Base-by-base conservation (phyloP, 1,140 invertebrate genomes). In the Saccostrea cuccullata region DNA sequence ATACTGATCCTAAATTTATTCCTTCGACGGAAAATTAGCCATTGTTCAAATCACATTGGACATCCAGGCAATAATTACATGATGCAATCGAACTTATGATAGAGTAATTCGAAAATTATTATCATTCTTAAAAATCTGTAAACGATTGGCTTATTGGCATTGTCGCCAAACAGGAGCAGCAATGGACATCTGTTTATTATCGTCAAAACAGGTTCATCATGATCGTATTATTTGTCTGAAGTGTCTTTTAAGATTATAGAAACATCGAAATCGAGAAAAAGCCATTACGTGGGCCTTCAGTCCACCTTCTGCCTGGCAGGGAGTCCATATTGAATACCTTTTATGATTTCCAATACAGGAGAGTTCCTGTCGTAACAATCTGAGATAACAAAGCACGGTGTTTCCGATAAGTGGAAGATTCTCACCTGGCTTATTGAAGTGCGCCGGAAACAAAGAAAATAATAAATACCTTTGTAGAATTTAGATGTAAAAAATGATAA, bases 311-410 rank as follows among this genome's bases (percentile, higher is more conserved):
- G 23, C 70, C 6, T 77, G 26, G 70, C 70, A 36, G 70, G 70
- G 70, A 77, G 70, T 77, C 70, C 70, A 77, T 77, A 77, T 77
- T 77, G 23, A 77, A 77, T 77, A 77, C 70, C 70, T 77, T 77
- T 77, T 77, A 77, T 77, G 23, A 77, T 77, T 77, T 77, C 23
- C 70, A 77, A 77, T 30, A 77, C 70, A 77, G 30, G 70, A 77
- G 70, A 77, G 70, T 77, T 77, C 70, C 70, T 77, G 70, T 11
- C 70, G 26, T 26, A 77, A 30, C 67, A 73, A 73, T 23, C 26
- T 26, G 67, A 73, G 67, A 73, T 73, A 26, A n/a, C 67, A 73
- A 73, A 73, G 67, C 23, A 73, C 23, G 0, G 23, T 73, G 67
- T 26, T 64, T 64, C 26, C 30, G 70, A 77, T 77, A 77, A 77